Base-by-base conservation (phyloP, 2,797 vertebrate species). In the Tiaroga cobitis region DNA sequence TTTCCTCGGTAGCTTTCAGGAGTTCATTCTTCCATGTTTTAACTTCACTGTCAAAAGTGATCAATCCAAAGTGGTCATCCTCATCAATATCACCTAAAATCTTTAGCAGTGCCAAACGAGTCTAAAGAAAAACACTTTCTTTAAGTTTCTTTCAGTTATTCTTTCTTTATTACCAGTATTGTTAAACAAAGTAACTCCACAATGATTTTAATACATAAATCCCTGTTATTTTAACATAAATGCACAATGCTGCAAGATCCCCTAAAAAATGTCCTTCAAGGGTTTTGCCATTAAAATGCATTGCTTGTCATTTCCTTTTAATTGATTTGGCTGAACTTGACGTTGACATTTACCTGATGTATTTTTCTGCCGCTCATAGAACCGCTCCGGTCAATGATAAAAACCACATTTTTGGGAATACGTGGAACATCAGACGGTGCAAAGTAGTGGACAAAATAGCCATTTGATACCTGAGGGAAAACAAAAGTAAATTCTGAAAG, bases 61-160 rank as follows among this genome's bases (percentile, higher is more conserved):
- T 92, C 9, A 99, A 92, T 80, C 93, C 95, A 92, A 99, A 98
- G 90, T 91, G 92, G 83, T 99, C 98, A 7, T 95, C 93, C 3
- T 92, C 91, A n/a, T 87, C 88, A 56, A 99, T 92, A 85, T 99
- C 97, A 54, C 87, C 94, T 85, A 99, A 89, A 87, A 99, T 97
- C 90, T 94, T 96, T 79, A 95, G 1, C 74, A 99, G 91, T 5
- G 98, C 97, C 18, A 90, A 92, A 41, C 86, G 94, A 0, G 98
- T 99, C 98, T 99, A 89, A 67, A 15, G 0, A 80, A 81, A 75
- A 3, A 74, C 5, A 11, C 15, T 54, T 37, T 37, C 37, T 37
- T 34, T 5, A 37, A 8, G 24, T 54, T 37, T 37, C 37, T 5
- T 34, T 5, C 6, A 13, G 24, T 61, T 78, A 39, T 15, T 59